Conservation (phyloP, 2,113 vertebrate genomes). For the Heterochromis multidens region DNA sequence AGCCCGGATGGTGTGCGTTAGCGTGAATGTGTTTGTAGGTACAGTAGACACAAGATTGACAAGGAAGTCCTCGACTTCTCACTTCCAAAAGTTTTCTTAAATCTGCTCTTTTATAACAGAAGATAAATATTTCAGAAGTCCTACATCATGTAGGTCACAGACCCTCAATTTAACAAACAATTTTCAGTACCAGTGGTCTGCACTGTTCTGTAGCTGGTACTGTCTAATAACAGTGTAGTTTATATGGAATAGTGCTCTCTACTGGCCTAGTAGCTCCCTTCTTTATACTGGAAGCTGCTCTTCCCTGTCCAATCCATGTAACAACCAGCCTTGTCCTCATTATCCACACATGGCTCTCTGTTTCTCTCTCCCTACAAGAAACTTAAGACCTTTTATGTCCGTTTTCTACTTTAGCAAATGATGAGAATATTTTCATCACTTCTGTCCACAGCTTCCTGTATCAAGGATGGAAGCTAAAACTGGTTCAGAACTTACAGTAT, state of each 20-base stretch:
- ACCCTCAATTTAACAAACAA: slow-evolving; percentile 3
- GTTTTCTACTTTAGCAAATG: slow-evolving; percentile 12
- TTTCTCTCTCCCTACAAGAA: slow-evolving; percentile 5
- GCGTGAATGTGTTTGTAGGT: neutral
- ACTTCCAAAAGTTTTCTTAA: neutral
- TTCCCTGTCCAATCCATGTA: slow-evolving; percentile 36
- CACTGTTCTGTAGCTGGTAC: neutral
- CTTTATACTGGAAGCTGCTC: slow-evolving; percentile 26
- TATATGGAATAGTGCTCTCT: slow-evolving; percentile 72
- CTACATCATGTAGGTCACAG: slow-evolving; percentile 28
- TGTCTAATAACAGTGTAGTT: neutral
- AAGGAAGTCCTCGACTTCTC: neutral
- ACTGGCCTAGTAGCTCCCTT: slow-evolving; percentile 38
- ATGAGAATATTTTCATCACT: slow-evolving; percentile 21
- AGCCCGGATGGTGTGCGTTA: neutral
- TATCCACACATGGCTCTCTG: slow-evolving; percentile 26
- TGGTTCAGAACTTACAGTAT: neutral
- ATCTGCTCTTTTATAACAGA: neutral
- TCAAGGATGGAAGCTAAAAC: neutral
- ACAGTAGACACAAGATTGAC: neutral
- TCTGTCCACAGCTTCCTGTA: neutral
- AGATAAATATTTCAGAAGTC: slow-evolving; percentile 19
- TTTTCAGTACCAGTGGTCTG: neutral
- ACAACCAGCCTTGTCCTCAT: slow-evolving; percentile 32
- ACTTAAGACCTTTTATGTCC: slow-evolving; percentile 26